A percentile compares a stretch with the other conserved stretches of the same genome.
These are phyloP conservation scores for Pachyuromys duprasi DNA, from an alignment of 2,797 vertebrate species.

Conservation along the genomic window DNA sequence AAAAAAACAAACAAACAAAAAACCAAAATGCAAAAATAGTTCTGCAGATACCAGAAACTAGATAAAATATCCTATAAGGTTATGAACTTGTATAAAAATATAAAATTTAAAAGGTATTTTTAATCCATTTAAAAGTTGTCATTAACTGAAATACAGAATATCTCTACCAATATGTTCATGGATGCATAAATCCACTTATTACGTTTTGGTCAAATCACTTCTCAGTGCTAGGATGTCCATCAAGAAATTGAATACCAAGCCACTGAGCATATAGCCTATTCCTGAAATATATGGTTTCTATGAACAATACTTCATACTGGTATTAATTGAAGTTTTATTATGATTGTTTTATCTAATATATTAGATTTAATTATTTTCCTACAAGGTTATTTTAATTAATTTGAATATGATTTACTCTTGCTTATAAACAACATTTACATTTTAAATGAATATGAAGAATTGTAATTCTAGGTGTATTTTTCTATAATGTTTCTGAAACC, in stretches of 20 bases:
- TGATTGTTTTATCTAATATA: background rate
- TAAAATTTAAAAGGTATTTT: background rate
- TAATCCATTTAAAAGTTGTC: background rate
- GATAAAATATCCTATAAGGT: background rate
- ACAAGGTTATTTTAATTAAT: background rate
- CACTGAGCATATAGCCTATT: background rate
- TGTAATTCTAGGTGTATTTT: conserved; percentile 11
- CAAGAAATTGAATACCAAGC: background rate
- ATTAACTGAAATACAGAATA: background rate
- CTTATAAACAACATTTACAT: background rate
- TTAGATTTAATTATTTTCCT: background rate
- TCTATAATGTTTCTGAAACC: background rate
- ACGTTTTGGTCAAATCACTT: background rate
- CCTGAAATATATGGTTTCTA: background rate
- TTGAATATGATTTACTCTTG: background rate
- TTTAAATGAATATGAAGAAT: background rate
- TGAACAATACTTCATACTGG: background rate
- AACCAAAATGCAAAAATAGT: background rate
- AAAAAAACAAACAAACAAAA: background rate
- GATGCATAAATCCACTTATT: background rate
- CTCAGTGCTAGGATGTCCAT: background rate
- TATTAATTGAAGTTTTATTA: background rate
- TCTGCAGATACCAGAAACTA: background rate
- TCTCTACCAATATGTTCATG: too few relatives aligned
- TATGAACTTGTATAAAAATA: background rate